Conservation (phyloP, 2,113 vertebrate species). For the Osmerus mordax region DNA sequence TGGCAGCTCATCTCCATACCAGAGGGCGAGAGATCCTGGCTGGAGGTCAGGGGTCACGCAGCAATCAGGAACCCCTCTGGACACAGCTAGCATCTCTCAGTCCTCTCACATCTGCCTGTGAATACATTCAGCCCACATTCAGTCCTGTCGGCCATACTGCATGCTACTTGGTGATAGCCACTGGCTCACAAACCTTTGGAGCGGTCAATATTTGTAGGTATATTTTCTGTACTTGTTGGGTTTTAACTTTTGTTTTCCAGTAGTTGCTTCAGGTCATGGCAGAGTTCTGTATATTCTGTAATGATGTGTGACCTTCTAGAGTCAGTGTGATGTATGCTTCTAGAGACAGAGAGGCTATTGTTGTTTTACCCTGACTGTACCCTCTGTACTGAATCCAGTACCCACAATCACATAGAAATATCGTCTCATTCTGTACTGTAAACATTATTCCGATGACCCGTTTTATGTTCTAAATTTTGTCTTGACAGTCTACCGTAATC, state of each 20-base stretch:
- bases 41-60: constrained; percentile 24
- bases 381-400: neutral
- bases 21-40: constrained; percentile 26
- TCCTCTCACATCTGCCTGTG: neutral
- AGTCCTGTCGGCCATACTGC: neutral
- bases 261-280: constrained; percentile 1
- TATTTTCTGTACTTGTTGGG: too few relatives aligned
- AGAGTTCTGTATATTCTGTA: too few relatives aligned
- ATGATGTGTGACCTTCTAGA: constrained; percentile 8
- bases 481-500: too few relatives aligned
- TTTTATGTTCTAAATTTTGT: too few relatives aligned
- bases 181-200: too few relatives aligned
- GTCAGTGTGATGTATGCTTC: constrained; percentile 2
- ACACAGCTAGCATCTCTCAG: constrained; percentile 7
- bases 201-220: too few relatives aligned
- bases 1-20: constrained; percentile 15
- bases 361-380: neutral
- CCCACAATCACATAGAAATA: neutral
- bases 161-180: neutral
- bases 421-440: too few relatives aligned
- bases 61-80: constrained; percentile 21
- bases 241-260: neutral
- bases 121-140: neutral
- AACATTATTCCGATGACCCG: too few relatives aligned
- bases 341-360: constrained; percentile 19